A percentile compares a stretch with the other conserved stretches of the same genome.
Conservation (phyloP, 1,140 invertebrate species). For the Habropoda laboriosa region DNA sequence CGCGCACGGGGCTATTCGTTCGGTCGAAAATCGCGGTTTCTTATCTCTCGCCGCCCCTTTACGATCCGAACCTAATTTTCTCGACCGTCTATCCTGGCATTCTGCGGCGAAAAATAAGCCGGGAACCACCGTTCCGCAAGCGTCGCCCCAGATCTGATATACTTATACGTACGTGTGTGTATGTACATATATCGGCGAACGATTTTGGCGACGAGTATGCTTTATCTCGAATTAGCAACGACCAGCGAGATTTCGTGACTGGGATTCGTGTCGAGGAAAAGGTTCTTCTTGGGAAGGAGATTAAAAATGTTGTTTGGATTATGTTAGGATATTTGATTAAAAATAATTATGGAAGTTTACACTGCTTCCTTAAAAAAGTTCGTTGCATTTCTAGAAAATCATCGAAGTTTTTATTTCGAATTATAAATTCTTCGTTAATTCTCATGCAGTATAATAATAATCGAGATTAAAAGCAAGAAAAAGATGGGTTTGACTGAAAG, state of each 20-base stretch:
- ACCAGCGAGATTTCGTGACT: background rate
- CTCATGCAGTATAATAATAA: too few species aligned
- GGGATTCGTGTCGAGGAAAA: background rate
- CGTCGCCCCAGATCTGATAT: constrained; percentile 53
- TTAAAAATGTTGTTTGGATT: too few species aligned
- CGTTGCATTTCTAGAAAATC: too few species aligned
- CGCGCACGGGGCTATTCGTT: constrained; percentile 45
- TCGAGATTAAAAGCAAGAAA: background rate
- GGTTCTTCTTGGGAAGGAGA: too few species aligned
- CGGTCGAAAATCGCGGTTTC: constrained; percentile 59
- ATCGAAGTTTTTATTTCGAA: too few species aligned
- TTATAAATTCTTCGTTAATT: too few species aligned
- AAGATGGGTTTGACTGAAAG: background rate
- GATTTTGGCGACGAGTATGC: constrained; percentile 14
- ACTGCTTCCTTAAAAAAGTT: too few species aligned
- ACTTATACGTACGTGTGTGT: background rate
- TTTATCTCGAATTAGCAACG: constrained; percentile 27
- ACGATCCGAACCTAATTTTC: constrained; percentile 60
- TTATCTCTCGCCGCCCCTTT: constrained; percentile 44
- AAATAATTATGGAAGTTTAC: too few species aligned
- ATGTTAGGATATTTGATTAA: too few species aligned
- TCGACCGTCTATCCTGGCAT: constrained; percentile 45
- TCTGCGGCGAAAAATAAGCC: constrained; percentile 34
- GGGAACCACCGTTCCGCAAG: constrained; percentile 40
- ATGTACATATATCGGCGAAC: constrained; percentile 44